Percentiles rank a stretch among this genome's conserved stretches.
Evolutionary conservation across 2,797 vertebrate genomes (phyloP).

Genomic region (Remorina albescens): DNA sequence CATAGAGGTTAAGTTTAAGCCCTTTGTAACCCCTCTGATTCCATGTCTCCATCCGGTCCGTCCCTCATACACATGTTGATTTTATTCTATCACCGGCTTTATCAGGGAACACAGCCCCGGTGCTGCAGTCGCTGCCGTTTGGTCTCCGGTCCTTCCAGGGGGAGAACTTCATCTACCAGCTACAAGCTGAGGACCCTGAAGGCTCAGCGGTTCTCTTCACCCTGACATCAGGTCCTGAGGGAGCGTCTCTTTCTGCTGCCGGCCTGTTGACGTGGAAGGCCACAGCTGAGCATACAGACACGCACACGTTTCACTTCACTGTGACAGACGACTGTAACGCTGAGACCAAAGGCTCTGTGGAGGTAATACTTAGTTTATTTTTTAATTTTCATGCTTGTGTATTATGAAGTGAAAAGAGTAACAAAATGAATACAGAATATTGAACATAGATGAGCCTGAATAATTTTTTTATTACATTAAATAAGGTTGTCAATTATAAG

Average conservation of each 20-base stretch:
- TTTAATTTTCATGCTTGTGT: background rate
- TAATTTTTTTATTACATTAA: background rate
- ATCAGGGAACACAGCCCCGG: conserved; percentile 88
- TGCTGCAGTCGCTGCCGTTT: conserved; percentile 79
- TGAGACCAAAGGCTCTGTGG: conserved; percentile 77
- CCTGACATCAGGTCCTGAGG: conserved; percentile 86
- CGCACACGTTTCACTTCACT: conserved; percentile 81
- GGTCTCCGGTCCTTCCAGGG: conserved; percentile 86
- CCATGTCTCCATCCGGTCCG: background rate
- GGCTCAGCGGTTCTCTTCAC: conserved; percentile 87
- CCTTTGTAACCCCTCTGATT: too few relatives aligned
- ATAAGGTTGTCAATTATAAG: too few relatives aligned
- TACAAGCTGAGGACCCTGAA: conserved; percentile 89
- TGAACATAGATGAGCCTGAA: background rate
- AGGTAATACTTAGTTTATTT: conserved; percentile 77
- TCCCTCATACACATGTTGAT: background rate
- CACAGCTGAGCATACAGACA: conserved; percentile 51
- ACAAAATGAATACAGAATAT: background rate
- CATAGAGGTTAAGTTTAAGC: too few relatives aligned
- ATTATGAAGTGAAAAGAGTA: background rate
- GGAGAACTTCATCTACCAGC: conserved; percentile 90
- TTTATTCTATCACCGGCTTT: background rate
- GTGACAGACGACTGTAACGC: conserved; percentile 88
- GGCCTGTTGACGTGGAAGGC: conserved; percentile 91
- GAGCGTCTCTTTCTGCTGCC: conserved; percentile 85